Evolutionary conservation across 2,113 vertebrate species (phyloP), one percentile per base, ranked within the genome.

Genomic region (Toxotes jaculatrix): DNA sequence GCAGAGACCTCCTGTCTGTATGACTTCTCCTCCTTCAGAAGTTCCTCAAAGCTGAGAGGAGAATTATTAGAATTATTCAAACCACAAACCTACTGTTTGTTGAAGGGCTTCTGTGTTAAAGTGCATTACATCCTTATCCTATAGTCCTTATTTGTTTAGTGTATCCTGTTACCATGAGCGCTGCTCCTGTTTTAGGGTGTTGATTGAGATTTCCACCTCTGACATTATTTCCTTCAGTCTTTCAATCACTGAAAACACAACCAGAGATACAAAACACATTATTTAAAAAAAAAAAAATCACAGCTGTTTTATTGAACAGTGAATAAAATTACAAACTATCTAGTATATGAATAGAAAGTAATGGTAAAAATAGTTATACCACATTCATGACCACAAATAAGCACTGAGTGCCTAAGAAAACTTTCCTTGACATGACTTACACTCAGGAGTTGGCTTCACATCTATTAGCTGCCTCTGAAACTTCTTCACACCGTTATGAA

Each of bases 141-240:
- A 27, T 27, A 27, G 27, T 68, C 19, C 55, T 13, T 42, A 14
- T 19, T 43, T 55, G 45, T 51, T 68, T 10, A 16, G 14, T 71
- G 32, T 36, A 21, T 56, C 9, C 7, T 51, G 89, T 88, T 96
- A 99, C 97, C 94, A 93, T 82, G 92, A 91, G 11, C 94, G 93
- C 77, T 97, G 96, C 9, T 97, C 93, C 92, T 97, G 95, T 93
- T 98, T 99, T 79, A 98, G 95, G 77, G 84, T 77, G 79, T 77
- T 96, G 74, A 98, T 95, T 62, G 96, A 94, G 79, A 91, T 95
- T 95, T 98, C 98, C 90, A 95, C 93, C 90, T 97, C 97, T 80
- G 95, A 96, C 97, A 98, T 97, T 87, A 96, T 95, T 93, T 97
- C 95, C 91, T 95, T 95, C 34, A 99, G 94, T 87, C 93, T 96